Evolutionary conservation across 2,888 invertebrate species (phyloP), one percentile per base, ranked within the genome.

Genomic region (Nomada lathburiana): DNA sequence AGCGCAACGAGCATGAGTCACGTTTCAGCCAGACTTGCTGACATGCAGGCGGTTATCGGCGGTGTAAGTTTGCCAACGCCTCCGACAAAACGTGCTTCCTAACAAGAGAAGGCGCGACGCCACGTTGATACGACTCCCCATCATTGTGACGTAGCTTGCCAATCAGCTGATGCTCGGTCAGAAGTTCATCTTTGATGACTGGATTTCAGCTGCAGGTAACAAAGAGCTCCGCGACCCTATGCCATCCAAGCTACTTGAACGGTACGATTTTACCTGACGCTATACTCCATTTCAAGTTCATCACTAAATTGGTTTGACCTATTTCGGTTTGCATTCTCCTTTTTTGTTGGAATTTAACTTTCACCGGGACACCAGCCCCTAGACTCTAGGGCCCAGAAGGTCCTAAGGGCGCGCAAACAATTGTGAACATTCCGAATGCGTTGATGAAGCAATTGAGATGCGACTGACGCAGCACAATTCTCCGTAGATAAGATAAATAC

Each of bases 1-100:
- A 86, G 84, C 84, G 81, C 89, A 75, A 63, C 78, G 68, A 59
- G 72, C 64, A 73, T 91, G 91, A 91, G 86, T 91, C 89, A 90
- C 78, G 69, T 26, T 77, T 82, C 76, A 64, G 83, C 80, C 77
- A 84, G 87, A 83, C 72, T 77, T 77, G 84, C 60, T 57, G 70
- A 75, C 55, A 60, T 60, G 76, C 70, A 82, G 78, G 74, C 73
- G 62, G 75, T 80, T 59, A 64, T 78, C 36, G 70, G n/a, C 67
- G 74, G 68, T 68, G 50, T 10, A 75, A 53, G 77, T 64, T 57
- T 53, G 69, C 55, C 23, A 64, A 76, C 75, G 69, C 53, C 72
- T 74, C 80, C 65, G 71, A 85, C 84, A 71, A 85, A 84, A 67
- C 80, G 83, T 69, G 70, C 77, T 82, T 53, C 72, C 76, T 71